Evolutionary conservation across 2,888 invertebrate species (phyloP), one percentile per base, ranked within the genome.

Genomic region (Agrenia bidenticulata): DNA sequence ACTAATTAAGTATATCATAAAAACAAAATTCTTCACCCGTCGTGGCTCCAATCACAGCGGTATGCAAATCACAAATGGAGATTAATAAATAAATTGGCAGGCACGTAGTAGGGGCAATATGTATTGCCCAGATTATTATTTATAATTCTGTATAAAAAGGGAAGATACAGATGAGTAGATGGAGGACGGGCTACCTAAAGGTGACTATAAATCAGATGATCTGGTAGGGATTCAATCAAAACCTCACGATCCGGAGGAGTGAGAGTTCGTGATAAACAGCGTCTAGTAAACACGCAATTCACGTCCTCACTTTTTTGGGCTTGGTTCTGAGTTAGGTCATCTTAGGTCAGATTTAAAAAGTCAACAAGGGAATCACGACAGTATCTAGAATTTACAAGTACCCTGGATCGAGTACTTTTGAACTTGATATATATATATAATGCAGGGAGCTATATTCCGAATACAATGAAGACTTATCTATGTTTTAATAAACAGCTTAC

Each of bases 201-300:
- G 64, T 63, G 63, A 65, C 67, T 66, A 72, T 72, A 72, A 72
- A 72, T 72, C 72, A 72, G 72, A 62, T 67, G 66, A 72, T 72
- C 69, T 62, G 61, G 64, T 58, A 69, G 69, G 69, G 66, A 72
- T 72, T 72, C 72, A 72, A 72, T 72, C 72, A 72, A 72, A 72
- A 41, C 55, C 72, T 72, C 72, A 72, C 72, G 72, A 72, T 64
- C 67, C 61, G 63, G 58, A 72, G 72, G 72, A 72, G 72, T 66
- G 69, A 66, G 64, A 72, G 65, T 60, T 72, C 72, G 72, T 72
- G 72, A 72, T 62, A 61, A 67, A 64, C 53, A 67, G 59, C 21
- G 51, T 24, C 69, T 23, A 21, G 24, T 23, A 64, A 57, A 45
- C 69, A 66, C 66, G 69, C 63, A 67, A 70, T 63, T 62, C 69